Evolutionary conservation across 1,140 invertebrate species (phyloP), one percentile per base, ranked within the genome.

Genomic region (Nylanderia fulva): DNA sequence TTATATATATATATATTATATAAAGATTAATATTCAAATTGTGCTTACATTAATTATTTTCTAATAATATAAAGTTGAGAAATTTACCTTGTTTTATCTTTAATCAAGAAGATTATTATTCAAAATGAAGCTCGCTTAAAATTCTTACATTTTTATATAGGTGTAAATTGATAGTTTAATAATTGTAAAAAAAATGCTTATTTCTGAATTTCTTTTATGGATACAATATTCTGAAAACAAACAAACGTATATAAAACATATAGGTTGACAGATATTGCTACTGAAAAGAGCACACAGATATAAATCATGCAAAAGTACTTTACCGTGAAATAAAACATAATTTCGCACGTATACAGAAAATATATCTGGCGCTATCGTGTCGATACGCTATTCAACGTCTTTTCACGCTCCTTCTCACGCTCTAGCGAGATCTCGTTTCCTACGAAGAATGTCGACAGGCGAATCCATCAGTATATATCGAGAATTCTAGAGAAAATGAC

Each of bases 401-500:
- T 68, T 39, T 36, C 27, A 56, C n/a, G 29, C 21, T 77, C 75
- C 52, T 13, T 21, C 27, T 77, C 13, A 48, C n/a, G n/a, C 48
- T 80, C 45, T 39, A 79, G 21, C n/a, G 45, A 39, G 45, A 80
- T 80, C 61, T 79, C 29, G 21, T 79, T 80, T 80, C 63, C 33
- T 29, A 66, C 21, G 45, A 15, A 54, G 45, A 79, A 79, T 54
- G 24, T 33, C 21, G 76, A 69, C 63, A 80, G 63, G 15, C 21
- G 33, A 79, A 79, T 68, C 33, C 27, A 77, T 63, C 74, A 77
- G 27, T 64, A 48, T 48, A 48, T 56, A 80, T 80, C 13, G 77
- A 71, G 36, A 18, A 71, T 80, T 80, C 63, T 42, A 21, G 18
- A 80, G 77, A 80, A 80, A 69, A 71, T 80, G 77, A 80, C 21